phyloP scores from a whole-genome alignment of 1,140 invertebrate genomes.

The Scaptomyza graminum region DNA sequence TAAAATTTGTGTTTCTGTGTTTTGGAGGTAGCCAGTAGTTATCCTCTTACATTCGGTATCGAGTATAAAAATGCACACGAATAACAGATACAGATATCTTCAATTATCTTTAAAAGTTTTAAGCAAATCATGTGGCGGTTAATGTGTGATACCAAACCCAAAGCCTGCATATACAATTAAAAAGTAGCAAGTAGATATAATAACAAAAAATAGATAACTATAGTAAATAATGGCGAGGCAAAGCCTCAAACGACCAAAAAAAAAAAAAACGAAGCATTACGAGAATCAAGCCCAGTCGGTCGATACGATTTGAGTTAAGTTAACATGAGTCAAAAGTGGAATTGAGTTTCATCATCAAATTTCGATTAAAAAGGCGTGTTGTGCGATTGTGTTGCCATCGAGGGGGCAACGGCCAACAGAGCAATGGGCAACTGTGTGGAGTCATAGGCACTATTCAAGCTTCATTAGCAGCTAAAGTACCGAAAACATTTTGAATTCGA shows the following conservation, averaged over 20 bases:
- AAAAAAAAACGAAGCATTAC: slow-evolving; percentile 52
- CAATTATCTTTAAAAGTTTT: no score
- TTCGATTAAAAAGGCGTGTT: slow-evolving; percentile 80
- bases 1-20: no score
- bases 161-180: slow-evolving; percentile 74
- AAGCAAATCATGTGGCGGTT: slow-evolving; percentile 35
- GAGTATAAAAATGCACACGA: no score
- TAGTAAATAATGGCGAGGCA: slow-evolving; percentile 69
- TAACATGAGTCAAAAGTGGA: slow-evolving; percentile 25
- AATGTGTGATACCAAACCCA: slow-evolving; percentile 37
- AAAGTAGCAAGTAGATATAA: slow-evolving; percentile 68
- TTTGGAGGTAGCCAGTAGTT: no score
- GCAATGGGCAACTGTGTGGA: slow-evolving; percentile 50
- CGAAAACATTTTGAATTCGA: slow-evolving; percentile 82
- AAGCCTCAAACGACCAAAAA: slow-evolving; percentile 63
- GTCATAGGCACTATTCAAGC: slow-evolving; percentile 81
- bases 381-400: slow-evolving; percentile 40
- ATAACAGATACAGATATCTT: no score
- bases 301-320: slow-evolving; percentile 26
- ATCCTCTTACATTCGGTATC: no score
- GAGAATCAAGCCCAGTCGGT: slow-evolving; percentile 41
- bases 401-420: slow-evolving; percentile 42
- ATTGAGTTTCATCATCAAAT: slow-evolving; percentile 78
- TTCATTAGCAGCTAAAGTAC: slow-evolving; percentile 81
- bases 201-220: slow-evolving; percentile 82